Evolutionary conservation across 2,888 invertebrate species (phyloP), one percentile per base, ranked within the genome.

Genomic region (Caradrina clavipalpis): DNA sequence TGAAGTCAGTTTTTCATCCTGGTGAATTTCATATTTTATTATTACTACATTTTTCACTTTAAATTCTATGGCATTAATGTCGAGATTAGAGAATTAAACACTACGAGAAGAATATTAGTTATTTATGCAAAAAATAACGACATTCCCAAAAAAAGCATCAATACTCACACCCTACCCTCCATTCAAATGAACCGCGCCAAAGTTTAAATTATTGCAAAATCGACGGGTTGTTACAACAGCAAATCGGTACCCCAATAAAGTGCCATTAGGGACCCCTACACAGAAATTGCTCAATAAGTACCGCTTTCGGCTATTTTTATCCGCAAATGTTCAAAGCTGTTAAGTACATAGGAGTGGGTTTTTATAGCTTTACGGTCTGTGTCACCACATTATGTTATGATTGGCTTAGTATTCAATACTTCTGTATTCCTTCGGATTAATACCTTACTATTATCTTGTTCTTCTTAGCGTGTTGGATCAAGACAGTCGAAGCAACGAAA

Each of bases 271-370:
- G 69, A 56, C 56, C 69, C 63, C 21, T 62, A 77, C 76, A 74
- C 70, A 73, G 73, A 82, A 84, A 84, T 85, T 78, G 75, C 60
- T 71, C 72, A 71, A 76, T 85, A 82, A 82, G 81, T 80, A 78
- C 78, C 74, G 31, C 49, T 70, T 71, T 66, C 51, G 60, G 62
- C 49, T 70, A 68, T 73, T 73, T 80, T 78, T 69, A 58, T 68
- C 62, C 70, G 50, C 65, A 75, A 70, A 70, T 63, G 65, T 56
- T 69, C 61, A 54, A 58, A 60, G 51, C 62, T 50, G 55, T 68
- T 59, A 55, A 47, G 49, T 66, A 26, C 42, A 47, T 56, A 31
- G 39, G 22, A 61, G 55, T 42, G 50, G 22, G 39, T 11, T 50
- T 51, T 60, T 70, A 65, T 47, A 21, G 49, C 47, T 51, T 22